Evolutionary conservation across 2,797 vertebrate genomes (phyloP).

Genomic region (Momotus momota): DNA sequence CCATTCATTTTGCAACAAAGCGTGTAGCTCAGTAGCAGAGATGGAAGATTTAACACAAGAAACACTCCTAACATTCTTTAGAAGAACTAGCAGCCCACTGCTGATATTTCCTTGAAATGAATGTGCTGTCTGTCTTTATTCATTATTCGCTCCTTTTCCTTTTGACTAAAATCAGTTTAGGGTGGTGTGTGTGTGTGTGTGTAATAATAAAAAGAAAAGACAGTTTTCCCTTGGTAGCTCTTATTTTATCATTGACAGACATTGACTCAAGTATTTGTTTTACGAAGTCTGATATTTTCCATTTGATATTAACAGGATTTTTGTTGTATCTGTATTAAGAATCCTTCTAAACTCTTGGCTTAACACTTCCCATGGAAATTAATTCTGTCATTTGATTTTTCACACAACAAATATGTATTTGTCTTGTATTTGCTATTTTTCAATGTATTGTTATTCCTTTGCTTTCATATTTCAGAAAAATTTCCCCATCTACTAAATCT

Average conservation of each 20-base stretch:
- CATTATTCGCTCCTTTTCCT: conserved; percentile 50
- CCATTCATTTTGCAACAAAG: conserved; percentile 72
- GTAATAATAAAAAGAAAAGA: conserved; percentile 8
- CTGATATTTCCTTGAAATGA: conserved; percentile 54
- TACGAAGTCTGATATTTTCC: not conserved
- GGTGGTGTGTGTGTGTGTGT: not conserved
- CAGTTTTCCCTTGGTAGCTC: not conserved
- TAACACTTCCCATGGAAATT: not conserved
- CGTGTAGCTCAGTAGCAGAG: conserved; percentile 30
- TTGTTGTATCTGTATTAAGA: not conserved
- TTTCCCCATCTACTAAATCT: not conserved
- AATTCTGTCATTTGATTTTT: not conserved
- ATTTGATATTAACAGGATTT: not conserved
- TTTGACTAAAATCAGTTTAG: conserved; percentile 50
- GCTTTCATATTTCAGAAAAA: not conserved
- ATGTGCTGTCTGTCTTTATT: conserved; percentile 27
- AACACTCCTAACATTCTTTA: conserved; percentile 54
- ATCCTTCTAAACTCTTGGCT: not conserved
- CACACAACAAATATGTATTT: not conserved
- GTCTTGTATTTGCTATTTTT: not conserved
- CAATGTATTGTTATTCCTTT: not conserved
- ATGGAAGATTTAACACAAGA: conserved; percentile 61
- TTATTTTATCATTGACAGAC: conserved; percentile 6
- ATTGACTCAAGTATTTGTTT: not conserved
- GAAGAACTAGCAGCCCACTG: conserved; percentile 6